Base-by-base conservation (phyloP, 35 echinoderm and acorn worm genomes). In the Stichopus chloronotus region DNA sequence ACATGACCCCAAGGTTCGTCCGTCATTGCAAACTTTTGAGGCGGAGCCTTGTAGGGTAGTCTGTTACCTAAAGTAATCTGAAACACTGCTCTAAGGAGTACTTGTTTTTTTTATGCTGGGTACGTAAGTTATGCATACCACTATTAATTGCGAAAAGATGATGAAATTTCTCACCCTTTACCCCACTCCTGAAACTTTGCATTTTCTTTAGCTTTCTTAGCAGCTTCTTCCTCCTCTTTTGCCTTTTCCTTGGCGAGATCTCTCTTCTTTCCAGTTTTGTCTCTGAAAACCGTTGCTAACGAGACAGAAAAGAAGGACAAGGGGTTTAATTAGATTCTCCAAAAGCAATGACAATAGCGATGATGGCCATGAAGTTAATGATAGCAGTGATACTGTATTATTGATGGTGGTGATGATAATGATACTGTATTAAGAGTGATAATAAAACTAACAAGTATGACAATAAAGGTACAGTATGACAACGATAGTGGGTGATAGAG, bases 161-260 rank as follows among this genome's bases (percentile, higher is more conserved):
- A 43, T 6, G 6, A 9, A 53, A 10, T 56, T 22, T 63, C 97
- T 92, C 80, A 99, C 97, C 97, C 97, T 96, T 96, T 96, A 3
- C 97, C 97, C 97, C 97, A 99, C 59, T 99, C 88, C 92, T 90
- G 55, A 56, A 96, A 99, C 78, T 96, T 93, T 61, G 96, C 92
- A 57, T 78, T 79, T 23, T 94, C 95, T 58, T 98, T 90, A 13
- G 92, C 92, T 90, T 99, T 93, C 87, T 94, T 95, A 4, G 88
- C 92, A 52, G 94, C 89, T 43, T 96, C 95, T 87, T 96, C 95
- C 61, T 78, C 53, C 56, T 96, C 79, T 55, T 94, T 79, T 24
- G 86, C 59, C 54, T 94, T 95, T 76, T 99, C 97, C 63, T 77
- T 65, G 12, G 95, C 92, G 57, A 99, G 79, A 87, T 99, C 93